phyloP scores from a whole-genome alignment of 1,140 invertebrate genomes.

The Heliothis subflexa region DNA sequence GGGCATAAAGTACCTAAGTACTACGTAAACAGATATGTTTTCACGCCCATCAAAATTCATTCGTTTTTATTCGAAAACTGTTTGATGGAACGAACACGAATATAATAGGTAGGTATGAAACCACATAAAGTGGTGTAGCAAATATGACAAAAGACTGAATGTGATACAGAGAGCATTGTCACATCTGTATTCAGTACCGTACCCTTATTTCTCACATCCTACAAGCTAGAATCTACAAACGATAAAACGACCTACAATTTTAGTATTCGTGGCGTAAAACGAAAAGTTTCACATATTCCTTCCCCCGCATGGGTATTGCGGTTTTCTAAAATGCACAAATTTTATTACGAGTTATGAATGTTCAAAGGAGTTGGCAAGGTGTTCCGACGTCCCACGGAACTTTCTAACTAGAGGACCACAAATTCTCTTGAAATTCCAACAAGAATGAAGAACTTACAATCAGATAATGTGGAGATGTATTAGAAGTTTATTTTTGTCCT shows the following conservation, averaged over 20 bases:
- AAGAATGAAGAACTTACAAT: conserved; percentile 35
- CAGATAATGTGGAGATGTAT: conserved; percentile 17
- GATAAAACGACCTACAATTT: conserved; percentile 33
- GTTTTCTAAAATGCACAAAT: conserved; percentile 42
- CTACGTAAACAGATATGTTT: no score
- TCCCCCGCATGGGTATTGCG: conserved; percentile 24
- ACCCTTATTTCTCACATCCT: neutral
- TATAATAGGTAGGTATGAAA: no score
- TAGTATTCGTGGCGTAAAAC: conserved; percentile 35
- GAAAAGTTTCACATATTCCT: conserved; percentile 27
- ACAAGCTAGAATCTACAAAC: neutral
- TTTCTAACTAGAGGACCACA: conserved; percentile 35
- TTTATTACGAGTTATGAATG: conserved; percentile 42
- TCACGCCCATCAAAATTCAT: no score
- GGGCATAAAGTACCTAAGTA: no score
- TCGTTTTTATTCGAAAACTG: no score
- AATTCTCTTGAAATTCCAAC: conserved; percentile 26
- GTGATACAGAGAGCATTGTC: neutral
- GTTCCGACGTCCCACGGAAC: conserved; percentile 16
- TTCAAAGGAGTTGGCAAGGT: conserved; percentile 37
- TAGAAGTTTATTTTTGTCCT: conserved; percentile 8
- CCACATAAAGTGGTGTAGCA: neutral
- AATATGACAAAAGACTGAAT: conserved; percentile 1
- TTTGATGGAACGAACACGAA: no score
- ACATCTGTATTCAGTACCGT: conserved; percentile 24